phyloP scores from a whole-genome alignment of 2,113 vertebrate species.

The Tretioscincus oriximinensis region DNA sequence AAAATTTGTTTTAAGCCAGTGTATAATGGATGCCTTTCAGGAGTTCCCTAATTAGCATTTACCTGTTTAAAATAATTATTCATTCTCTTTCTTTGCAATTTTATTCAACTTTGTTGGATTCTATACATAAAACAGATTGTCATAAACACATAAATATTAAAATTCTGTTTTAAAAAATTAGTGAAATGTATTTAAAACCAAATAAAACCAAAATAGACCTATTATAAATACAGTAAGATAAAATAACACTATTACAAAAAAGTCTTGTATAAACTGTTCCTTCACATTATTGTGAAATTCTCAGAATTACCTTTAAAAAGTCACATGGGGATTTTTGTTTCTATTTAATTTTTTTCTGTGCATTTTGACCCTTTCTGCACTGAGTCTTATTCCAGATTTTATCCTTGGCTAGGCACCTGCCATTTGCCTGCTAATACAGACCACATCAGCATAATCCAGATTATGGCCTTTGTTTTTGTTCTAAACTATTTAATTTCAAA shows the following conservation, averaged over 20 bases:
- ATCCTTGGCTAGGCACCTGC: too few relatives aligned
- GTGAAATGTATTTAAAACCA: constrained; percentile 41
- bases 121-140: constrained; percentile 68
- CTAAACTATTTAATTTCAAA: too few relatives aligned
- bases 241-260: constrained; percentile 50
- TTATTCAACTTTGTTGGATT: constrained; percentile 75
- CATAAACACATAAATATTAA: constrained; percentile 57
- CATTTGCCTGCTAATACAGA: too few relatives aligned
- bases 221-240: constrained; percentile 64
- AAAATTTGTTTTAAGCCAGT: constrained; percentile 81
- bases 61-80: constrained; percentile 84
- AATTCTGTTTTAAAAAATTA: constrained; percentile 34
- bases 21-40: constrained; percentile 81
- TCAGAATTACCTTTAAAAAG: constrained; percentile 34
- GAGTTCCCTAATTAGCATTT: constrained; percentile 83
- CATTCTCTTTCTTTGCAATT: constrained; percentile 73
- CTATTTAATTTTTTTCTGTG: too few relatives aligned
- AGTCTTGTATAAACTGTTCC: constrained; percentile 36
- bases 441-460: too few relatives aligned
- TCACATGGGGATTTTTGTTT: constrained; percentile 7
- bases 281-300: constrained; percentile 45
- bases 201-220: constrained; percentile 58
- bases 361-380: too few relatives aligned
- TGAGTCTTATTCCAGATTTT: too few relatives aligned
- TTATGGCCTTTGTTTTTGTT: too few relatives aligned